A percentile compares a stretch with the other conserved stretches of the same genome.
phyloP scores from a whole-genome alignment of 2,888 invertebrate genomes.

The Pilophorus perplexus region DNA sequence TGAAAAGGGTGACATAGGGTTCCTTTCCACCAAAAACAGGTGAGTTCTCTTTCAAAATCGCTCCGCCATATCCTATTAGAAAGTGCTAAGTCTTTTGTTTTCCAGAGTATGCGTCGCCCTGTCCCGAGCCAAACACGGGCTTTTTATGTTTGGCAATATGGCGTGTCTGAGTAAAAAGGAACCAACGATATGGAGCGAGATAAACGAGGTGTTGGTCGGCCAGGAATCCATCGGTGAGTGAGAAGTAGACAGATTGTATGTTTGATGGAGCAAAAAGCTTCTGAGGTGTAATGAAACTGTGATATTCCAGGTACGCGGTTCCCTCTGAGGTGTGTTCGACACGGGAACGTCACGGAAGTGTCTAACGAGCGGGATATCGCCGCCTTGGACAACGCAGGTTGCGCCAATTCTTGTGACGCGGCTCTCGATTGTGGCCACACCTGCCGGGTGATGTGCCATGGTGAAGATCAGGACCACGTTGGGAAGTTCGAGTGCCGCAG shows the following conservation, averaged over 20 bases:
- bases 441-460: slow-evolving; percentile 63
- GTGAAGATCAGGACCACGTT: slow-evolving; percentile 58
- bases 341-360: slow-evolving; percentile 54
- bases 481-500: slow-evolving; percentile 54
- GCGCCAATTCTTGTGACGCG: slow-evolving; percentile 57
- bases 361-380: slow-evolving; percentile 43
- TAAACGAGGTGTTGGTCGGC: slow-evolving; percentile 55
- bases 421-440: slow-evolving; percentile 61
- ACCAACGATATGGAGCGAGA: slow-evolving; percentile 59
- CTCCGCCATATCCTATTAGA: too few species aligned
- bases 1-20: slow-evolving; percentile 65
- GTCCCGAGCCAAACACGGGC: slow-evolving; percentile 67
- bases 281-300: neutral
- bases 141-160: slow-evolving; percentile 75
- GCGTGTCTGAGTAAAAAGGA: slow-evolving; percentile 55
- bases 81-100: neutral
- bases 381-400: slow-evolving; percentile 61
- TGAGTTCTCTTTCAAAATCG: neutral
- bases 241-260: neutral
- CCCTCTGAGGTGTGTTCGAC: slow-evolving; percentile 57
- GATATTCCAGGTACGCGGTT: slow-evolving; percentile 44
- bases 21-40: slow-evolving; percentile 63
- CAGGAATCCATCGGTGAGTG: slow-evolving; percentile 58
- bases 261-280: neutral
- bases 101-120: slow-evolving; percentile 71